These are phyloP conservation scores for Melanotaenia trifasciata DNA, from an alignment of 2,797 vertebrate species.

Conservation along the genomic window DNA sequence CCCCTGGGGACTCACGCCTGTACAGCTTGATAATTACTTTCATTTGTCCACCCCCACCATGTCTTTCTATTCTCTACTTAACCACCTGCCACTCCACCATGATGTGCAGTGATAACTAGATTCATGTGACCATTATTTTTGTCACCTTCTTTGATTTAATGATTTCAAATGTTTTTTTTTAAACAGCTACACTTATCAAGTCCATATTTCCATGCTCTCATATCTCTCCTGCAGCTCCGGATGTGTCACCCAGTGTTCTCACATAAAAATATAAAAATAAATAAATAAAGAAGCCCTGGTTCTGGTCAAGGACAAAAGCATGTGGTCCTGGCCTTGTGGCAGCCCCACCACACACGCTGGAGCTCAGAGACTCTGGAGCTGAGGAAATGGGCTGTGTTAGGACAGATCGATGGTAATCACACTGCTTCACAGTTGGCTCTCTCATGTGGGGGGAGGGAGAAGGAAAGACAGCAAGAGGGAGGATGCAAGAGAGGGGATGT, in stretches of 20 bases:
- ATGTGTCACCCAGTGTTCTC: neutral
- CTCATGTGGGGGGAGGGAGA: slow-evolving; percentile 53
- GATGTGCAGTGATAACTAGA: slow-evolving; percentile 53
- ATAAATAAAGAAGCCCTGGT: slow-evolving; percentile 10
- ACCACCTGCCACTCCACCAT: slow-evolving; percentile 76
- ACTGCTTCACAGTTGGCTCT: slow-evolving; percentile 60
- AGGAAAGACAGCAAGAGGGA: slow-evolving; percentile 16
- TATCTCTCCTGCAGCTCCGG: neutral
- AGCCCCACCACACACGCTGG: slow-evolving; percentile 14
- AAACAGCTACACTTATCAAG: neutral
- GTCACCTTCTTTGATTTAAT: slow-evolving; percentile 16
- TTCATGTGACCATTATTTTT: slow-evolving; percentile 42
- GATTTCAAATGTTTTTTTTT: neutral
- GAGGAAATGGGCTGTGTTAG: slow-evolving; percentile 68
- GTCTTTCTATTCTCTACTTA: slow-evolving; percentile 63
- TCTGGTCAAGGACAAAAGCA: slow-evolving; percentile 39
- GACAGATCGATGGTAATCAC: slow-evolving; percentile 76
- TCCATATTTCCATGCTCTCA: neutral
- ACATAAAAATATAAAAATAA: neutral
- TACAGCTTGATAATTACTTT: slow-evolving; percentile 79
- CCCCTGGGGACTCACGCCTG: slow-evolving; percentile 68
- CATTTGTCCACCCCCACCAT: slow-evolving; percentile 52
- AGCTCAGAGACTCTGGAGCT: slow-evolving; percentile 41
- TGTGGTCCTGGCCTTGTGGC: slow-evolving; percentile 29
- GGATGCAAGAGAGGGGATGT: neutral